Evolutionary conservation across 2,888 invertebrate genomes (phyloP), one percentile per base, ranked within the genome.

Genomic region (Keiferia lycopersicella): DNA sequence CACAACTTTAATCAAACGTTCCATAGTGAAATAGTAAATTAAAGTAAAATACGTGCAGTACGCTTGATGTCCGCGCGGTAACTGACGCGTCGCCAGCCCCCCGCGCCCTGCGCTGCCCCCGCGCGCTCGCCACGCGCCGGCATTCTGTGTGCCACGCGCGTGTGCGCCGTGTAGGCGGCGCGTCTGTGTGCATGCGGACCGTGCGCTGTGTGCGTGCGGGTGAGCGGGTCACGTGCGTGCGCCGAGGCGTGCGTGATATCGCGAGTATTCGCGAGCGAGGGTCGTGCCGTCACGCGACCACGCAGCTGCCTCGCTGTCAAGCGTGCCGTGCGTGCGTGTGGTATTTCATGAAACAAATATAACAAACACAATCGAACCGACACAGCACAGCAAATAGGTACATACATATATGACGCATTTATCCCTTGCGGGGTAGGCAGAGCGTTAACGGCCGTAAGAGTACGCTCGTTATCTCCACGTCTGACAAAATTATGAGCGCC

Each of bases 251-350:
- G 41, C 41, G 41, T 41, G 41, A 14, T 41, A 41, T 14, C 41
- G 41, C 41, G n/a, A n/a, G n/a, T n/a, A n/a, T n/a, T n/a, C n/a
- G n/a, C n/a, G n/a, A n/a, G n/a, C n/a, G 14, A n/a, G 41, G 41
- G 41, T n/a, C n/a, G 41, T 41, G 41, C 14, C 41, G 41, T 41
- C 41, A 41, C 41, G 41, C n/a, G n/a, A n/a, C 41, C 41, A 41
- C 41, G 41, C 41, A n/a, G 41, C n/a, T n/a, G 41, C 41, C 41
- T 2, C 14, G 2, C 41, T 1, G 10, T 39, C 39, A 12, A 7
- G 39, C 39, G 10, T 39, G n/a, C 12, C 41, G 41, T 41, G 41
- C 41, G 41, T n/a, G 34, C 10, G 34, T 34, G 8, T 34, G 3
- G 34, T 34, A 10, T 10, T n/a, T n/a, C n/a, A n/a, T n/a, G n/a